Evolutionary conservation across 2,888 invertebrate species (phyloP), one percentile per base, ranked within the genome.

Genomic region (Busseola fusca): DNA sequence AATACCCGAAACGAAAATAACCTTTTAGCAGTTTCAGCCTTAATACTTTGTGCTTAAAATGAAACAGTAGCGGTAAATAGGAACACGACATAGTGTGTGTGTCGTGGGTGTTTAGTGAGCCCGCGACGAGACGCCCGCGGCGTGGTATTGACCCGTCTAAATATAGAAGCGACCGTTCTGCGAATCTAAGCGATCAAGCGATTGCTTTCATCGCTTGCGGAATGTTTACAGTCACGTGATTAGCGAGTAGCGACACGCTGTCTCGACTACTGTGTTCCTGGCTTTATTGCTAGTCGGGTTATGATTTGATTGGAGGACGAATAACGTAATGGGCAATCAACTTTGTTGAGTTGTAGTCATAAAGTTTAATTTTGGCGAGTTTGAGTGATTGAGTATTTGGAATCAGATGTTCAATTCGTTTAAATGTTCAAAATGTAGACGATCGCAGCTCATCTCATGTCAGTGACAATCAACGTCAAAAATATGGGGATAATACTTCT

Each of bases 121-220:
- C 30, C n/a, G 69, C 82, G 82, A 90, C 90, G 88, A 65, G 56
- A 72, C 91, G 87, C 84, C 88, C 90, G 87, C 89, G 84, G 70
- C 87, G 81, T 87, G 81, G 84, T 94, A 94, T 94, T 94, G 94
- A 94, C 93, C 94, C 88, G 90, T 90, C 93, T 94, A 94, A 91
- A 93, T 94, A 90, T 94, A 94, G 93, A 84, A 75, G 79, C 76
- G 69, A 63, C 40, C 27, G 67, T 89, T 86, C 84, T 83, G 84
- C 82, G 83, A 87, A 86, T 81, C 67, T 76, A 84, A 82, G 76
- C 58, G 74, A 67, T 72, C 81, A 34, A 76, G 67, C 72, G 71
- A 77, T 76, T 77, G 66, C 73, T 82, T 82, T 83, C 82, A 84
- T 79, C 64, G 76, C 74, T 74, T n/a, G 34, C 48, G n/a, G 14